Conservation (phyloP, 2,113 vertebrate genomes). For the Pteropus alecto region DNA sequence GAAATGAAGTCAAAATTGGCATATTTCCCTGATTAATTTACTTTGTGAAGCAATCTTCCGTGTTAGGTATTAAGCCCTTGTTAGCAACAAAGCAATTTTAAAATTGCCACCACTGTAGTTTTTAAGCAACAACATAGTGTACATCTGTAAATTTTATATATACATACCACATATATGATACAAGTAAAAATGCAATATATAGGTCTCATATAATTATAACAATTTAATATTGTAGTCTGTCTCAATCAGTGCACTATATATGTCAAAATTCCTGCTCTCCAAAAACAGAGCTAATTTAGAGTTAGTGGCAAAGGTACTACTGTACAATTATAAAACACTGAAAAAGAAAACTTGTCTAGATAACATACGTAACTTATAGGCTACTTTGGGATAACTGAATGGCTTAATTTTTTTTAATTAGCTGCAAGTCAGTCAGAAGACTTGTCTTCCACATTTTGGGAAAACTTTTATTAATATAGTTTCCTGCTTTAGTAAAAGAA, state of each 20-base stretch:
- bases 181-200: not conserved
- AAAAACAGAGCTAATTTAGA: not conserved
- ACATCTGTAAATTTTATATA: constrained; percentile 7
- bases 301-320: not conserved
- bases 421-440: not conserved
- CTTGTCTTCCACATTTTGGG: not conserved
- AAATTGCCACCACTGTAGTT: constrained; percentile 46
- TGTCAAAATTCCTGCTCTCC: not conserved
- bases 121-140: constrained; percentile 18
- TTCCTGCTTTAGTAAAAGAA: not conserved
- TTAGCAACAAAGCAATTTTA: constrained; percentile 69
- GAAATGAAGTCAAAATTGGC: constrained; percentile 83
- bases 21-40: constrained; percentile 81
- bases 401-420: constrained; percentile 21
- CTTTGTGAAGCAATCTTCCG: constrained; percentile 75
- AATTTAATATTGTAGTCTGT: constrained; percentile 11
- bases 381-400: not conserved
- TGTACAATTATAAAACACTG: constrained; percentile 9
- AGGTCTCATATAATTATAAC: not conserved
- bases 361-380: not conserved
- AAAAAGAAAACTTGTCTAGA: constrained; percentile 7
- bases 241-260: not conserved
- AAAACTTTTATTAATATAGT: not conserved
- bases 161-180: not conserved
- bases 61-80: constrained; percentile 76